Conservation (phyloP, 2,113 vertebrate species). For the Bothrops jararaca region DNA sequence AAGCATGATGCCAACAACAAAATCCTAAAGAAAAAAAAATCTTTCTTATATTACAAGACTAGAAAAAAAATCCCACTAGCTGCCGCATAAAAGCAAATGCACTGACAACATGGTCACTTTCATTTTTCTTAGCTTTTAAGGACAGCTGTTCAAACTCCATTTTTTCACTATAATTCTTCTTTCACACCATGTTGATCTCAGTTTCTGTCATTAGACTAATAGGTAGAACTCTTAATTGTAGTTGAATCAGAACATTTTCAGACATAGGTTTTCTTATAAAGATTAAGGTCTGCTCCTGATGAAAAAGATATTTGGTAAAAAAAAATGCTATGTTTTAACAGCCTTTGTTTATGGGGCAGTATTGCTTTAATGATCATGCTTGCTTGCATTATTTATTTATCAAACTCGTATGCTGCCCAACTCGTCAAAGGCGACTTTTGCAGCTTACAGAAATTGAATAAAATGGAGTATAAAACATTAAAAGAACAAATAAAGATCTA, state of each 20-base stretch:
- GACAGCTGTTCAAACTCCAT: constrained; percentile 29
- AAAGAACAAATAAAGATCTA: no score
- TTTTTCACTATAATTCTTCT: constrained; percentile 44
- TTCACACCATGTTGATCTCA: constrained; percentile 50
- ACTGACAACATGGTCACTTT: constrained; percentile 40
- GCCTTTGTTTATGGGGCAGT: background rate
- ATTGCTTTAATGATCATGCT: constrained; percentile 3
- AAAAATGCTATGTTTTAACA: constrained; percentile 32
- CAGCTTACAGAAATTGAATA: no score
- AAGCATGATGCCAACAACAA: background rate
- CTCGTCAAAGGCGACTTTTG: no score
- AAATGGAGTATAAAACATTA: no score
- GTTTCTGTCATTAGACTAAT: constrained; percentile 41
- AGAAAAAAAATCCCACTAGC: constrained; percentile 21
- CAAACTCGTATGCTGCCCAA: no score
- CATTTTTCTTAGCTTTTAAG: constrained; percentile 12
- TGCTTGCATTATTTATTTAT: background rate
- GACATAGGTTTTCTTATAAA: constrained; percentile 44
- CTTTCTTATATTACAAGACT: background rate
- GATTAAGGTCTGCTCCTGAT: constrained; percentile 36
- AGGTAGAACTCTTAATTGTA: constrained; percentile 22
- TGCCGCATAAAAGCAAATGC: constrained; percentile 43
- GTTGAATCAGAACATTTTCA: constrained; percentile 43
- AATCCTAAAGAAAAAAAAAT: constrained; percentile 30
- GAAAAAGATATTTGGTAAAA: constrained; percentile 29